Evolutionary conservation across 2,113 vertebrate species (phyloP).

Genomic region (Labrus mixtus): DNA sequence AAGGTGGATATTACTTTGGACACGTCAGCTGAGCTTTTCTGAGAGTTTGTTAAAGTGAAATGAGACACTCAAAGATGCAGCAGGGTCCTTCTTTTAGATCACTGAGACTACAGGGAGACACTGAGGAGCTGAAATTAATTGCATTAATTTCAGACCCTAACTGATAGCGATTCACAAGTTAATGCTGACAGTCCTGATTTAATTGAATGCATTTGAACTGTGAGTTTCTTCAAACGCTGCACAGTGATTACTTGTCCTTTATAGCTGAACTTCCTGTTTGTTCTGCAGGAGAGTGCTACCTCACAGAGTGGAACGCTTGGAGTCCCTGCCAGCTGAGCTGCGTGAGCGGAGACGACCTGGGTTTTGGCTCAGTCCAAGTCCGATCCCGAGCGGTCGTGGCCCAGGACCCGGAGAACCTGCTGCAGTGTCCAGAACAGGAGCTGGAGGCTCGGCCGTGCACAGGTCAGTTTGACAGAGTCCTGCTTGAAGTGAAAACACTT

Average conservation of each 20-base stretch:
- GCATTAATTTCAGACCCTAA: too few species aligned
- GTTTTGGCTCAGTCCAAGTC: conserved; percentile 93
- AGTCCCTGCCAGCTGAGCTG: conserved; percentile 95
- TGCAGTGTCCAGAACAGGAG: conserved; percentile 93
- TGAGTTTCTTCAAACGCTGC: not conserved
- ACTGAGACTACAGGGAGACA: too few species aligned
- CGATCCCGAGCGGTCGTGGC: conserved; percentile 92
- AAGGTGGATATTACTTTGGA: too few species aligned
- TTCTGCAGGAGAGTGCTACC: conserved; percentile 93
- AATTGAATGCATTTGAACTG: not conserved
- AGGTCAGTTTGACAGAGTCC: conserved; percentile 81
- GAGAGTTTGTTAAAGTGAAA: too few species aligned
- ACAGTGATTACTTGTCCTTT: not conserved
- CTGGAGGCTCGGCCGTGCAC: conserved; percentile 91
- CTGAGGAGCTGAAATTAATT: too few species aligned
- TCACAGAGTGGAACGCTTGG: conserved; percentile 96
- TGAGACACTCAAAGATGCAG: too few species aligned
- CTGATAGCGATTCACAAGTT: too few species aligned
- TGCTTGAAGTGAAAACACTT: too few species aligned
- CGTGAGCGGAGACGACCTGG: conserved; percentile 90
- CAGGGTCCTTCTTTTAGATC: too few species aligned
- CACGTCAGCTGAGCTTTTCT: too few species aligned
- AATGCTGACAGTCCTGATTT: too few species aligned
- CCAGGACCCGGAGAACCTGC: conserved; percentile 93
- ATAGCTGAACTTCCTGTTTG: not conserved